These are phyloP conservation scores for Drepanosiphum platanoidis DNA, from an alignment of 2,888 invertebrate species.

Conservation along the genomic window DNA sequence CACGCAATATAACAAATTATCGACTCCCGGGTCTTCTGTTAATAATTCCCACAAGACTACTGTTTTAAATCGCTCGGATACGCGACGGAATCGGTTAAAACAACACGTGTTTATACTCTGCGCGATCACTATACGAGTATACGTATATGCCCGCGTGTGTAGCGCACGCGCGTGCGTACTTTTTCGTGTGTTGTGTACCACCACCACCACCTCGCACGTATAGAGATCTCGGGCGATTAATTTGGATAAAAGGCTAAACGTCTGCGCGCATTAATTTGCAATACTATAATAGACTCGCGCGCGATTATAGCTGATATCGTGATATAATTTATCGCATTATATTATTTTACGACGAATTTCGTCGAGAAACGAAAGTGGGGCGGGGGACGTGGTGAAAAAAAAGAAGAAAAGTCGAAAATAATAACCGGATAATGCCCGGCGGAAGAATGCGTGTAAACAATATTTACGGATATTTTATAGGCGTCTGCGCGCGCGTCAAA, in stretches of 20 bases:
- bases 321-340: conserved; percentile 16
- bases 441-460: conserved; percentile 12
- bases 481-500: not conserved
- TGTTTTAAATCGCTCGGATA: conserved; percentile 22
- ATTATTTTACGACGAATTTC: conserved; percentile 6
- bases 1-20: conserved; percentile 7
- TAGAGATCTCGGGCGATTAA: conserved; percentile 26
- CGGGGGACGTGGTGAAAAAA: not conserved
- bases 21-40: conserved; percentile 45
- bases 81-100: conserved; percentile 41
- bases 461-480: conserved; percentile 33
- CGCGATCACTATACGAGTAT: not conserved
- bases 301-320: not conserved
- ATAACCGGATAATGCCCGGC: not conserved
- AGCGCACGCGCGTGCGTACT: not conserved
- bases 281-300: not conserved
- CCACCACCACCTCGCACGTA: too few relatives aligned
- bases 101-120: conserved; percentile 53
- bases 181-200: too few relatives aligned
- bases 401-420: not conserved
- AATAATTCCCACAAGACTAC: conserved; percentile 40
- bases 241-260: conserved; percentile 41
- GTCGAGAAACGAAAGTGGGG: conserved; percentile 16
- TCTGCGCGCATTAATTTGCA: conserved; percentile 45
- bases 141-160: not conserved